Conservation (phyloP, 2,113 vertebrate species). For the Delphinapterus leucas region DNA sequence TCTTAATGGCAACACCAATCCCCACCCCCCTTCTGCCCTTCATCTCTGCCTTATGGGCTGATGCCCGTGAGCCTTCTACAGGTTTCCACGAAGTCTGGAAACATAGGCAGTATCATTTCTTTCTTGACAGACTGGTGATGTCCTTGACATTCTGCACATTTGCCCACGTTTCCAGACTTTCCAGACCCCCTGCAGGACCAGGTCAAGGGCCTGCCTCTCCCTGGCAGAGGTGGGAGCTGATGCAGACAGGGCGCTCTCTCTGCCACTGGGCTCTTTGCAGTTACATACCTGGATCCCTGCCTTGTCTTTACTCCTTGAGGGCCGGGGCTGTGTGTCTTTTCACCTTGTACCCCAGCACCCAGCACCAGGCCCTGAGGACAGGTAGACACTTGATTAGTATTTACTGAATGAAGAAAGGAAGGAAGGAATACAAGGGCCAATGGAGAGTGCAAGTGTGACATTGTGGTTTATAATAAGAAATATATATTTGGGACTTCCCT, state of each 20-base stretch:
- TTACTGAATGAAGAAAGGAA: background rate
- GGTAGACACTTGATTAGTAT: background rate
- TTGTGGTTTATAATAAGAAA: background rate
- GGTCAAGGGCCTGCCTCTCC: too few relatives aligned
- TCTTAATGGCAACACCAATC: background rate
- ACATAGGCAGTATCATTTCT: background rate
- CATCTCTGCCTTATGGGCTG: background rate
- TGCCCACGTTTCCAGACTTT: background rate
- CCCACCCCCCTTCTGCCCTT: background rate
- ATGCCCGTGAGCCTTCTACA: background rate
- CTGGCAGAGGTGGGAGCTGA: background rate
- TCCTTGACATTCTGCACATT: background rate
- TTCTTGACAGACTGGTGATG: background rate
- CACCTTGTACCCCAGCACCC: accelerated
- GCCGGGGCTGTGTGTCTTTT: background rate
- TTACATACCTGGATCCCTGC: background rate
- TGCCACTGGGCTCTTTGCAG: accelerated
- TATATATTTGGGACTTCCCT: background rate
- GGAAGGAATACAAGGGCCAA: background rate
- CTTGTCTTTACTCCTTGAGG: too few relatives aligned
- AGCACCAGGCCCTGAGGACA: background rate
- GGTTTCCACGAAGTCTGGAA: background rate
- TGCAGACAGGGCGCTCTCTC: too few relatives aligned
- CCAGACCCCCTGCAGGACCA: background rate
- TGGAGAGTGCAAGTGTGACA: too few relatives aligned